Percentiles rank a stretch among this genome's conserved stretches.
phyloP scores from a whole-genome alignment of 2,888 invertebrate genomes.

The Liposcelis brunnea region DNA sequence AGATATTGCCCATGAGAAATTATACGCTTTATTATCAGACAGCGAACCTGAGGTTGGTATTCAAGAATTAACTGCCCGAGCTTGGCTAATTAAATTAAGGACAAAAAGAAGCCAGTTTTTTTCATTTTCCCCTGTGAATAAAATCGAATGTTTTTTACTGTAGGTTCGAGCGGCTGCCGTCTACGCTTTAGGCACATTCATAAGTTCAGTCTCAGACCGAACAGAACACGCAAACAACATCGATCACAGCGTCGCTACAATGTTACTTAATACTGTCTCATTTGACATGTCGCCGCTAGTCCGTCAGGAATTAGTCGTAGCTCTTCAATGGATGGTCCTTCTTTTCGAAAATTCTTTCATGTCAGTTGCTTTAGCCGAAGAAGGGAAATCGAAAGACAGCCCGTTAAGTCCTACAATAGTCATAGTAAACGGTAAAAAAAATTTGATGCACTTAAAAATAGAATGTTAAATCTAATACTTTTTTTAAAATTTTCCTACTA shows the following conservation, averaged over 20 bases:
- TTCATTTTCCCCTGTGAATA: too few relatives aligned
- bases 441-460: neutral
- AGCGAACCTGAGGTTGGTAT: conserved; percentile 66
- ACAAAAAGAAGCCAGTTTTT: too few relatives aligned
- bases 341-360: conserved; percentile 80
- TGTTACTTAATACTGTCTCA: conserved; percentile 56
- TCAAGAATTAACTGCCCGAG: neutral
- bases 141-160: too few relatives aligned
- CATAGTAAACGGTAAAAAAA: neutral
- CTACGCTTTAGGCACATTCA: conserved; percentile 86
- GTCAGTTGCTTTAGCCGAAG: conserved; percentile 47
- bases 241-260: conserved; percentile 82
- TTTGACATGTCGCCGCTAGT: conserved; percentile 80
- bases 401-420: conserved; percentile 5
- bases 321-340: conserved; percentile 69
- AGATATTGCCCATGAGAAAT: conserved; percentile 91
- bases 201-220: conserved; percentile 65
- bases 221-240: conserved; percentile 88
- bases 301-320: conserved; percentile 69
- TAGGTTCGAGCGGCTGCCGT: conserved; percentile 83
- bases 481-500: too few relatives aligned
- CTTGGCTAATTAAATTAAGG: too few relatives aligned
- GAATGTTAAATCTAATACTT: too few relatives aligned
- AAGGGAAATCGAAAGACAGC: conserved; percentile 26
- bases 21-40: conserved; percentile 64